phyloP scores from a whole-genome alignment of 2,888 invertebrate genomes.

The Aphidius colemani region DNA sequence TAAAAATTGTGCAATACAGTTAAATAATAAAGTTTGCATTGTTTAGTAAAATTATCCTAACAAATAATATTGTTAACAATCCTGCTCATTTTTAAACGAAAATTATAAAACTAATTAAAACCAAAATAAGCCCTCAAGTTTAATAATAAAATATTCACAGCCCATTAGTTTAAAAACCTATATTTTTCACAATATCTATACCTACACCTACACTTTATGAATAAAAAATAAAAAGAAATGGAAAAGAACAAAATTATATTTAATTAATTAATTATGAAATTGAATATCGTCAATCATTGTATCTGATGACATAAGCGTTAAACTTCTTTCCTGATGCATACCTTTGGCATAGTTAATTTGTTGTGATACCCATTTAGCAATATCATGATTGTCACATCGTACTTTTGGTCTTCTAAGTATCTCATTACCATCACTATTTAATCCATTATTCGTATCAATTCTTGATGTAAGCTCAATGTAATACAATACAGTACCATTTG shows the following conservation, averaged over 20 bases:
- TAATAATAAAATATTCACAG: neutral
- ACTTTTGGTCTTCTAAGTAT: slow-evolving; percentile 74
- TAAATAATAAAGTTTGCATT: neutral
- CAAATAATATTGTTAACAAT: neutral
- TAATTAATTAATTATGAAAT: slow-evolving; percentile 53
- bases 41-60: too few relatives aligned
- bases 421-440: slow-evolving; percentile 62
- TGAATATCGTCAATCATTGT: slow-evolving; percentile 57
- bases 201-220: too few relatives aligned
- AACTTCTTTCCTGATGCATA: slow-evolving; percentile 79
- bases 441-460: slow-evolving; percentile 53
- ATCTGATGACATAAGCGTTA: slow-evolving; percentile 67
- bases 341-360: slow-evolving; percentile 89
- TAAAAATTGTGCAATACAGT: neutral
- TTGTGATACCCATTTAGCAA: slow-evolving; percentile 74
- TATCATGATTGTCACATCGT: slow-evolving; percentile 73
- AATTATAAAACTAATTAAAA: too few relatives aligned
- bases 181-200: neutral
- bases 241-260: slow-evolving; percentile 11
- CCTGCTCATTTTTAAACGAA: neutral
- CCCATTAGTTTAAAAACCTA: neutral
- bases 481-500: slow-evolving; percentile 61
- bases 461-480: slow-evolving; percentile 72
- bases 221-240: neutral
- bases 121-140: too few relatives aligned